A percentile compares a stretch with the other conserved stretches of the same genome.
Conservation (phyloP, 2,797 vertebrate genomes). For the Phoebastria nigripes region DNA sequence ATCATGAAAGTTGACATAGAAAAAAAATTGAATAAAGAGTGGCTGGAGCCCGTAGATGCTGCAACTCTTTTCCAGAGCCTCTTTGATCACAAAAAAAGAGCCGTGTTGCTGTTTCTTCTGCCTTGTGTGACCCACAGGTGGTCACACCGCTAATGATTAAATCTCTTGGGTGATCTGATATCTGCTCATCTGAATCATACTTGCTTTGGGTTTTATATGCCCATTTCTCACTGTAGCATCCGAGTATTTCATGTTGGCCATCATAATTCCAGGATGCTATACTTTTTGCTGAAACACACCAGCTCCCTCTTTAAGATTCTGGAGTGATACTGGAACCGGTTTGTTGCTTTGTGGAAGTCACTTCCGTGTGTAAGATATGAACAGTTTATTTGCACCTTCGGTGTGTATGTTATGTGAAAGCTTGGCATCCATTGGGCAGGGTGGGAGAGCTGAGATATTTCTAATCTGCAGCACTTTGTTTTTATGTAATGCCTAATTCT, state of each 20-base stretch:
- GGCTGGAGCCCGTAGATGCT: not conserved
- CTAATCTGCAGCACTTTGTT: not conserved
- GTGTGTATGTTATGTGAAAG: not conserved
- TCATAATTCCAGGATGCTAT: not conserved
- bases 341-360: not conserved
- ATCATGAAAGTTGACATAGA: not conserved
- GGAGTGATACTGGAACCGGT: not conserved
- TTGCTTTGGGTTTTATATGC: not conserved
- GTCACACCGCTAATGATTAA: not conserved
- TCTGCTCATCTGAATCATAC: not conserved
- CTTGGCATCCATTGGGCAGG: not conserved
- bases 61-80: not conserved
- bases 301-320: not conserved
- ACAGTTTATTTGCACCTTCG: not conserved
- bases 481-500: not conserved
- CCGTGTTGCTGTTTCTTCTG: not conserved
- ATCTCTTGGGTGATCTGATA: not conserved
- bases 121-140: not conserved
- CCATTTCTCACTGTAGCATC: not conserved
- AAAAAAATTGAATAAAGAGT: not conserved
- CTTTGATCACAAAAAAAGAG: not conserved
- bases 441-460: not conserved
- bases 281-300: not conserved
- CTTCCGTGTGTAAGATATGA: rapidly evolving
- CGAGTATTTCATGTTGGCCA: not conserved